phyloP scores from a whole-genome alignment of 2,113 vertebrate genomes.

The Chionomys nivalis region DNA sequence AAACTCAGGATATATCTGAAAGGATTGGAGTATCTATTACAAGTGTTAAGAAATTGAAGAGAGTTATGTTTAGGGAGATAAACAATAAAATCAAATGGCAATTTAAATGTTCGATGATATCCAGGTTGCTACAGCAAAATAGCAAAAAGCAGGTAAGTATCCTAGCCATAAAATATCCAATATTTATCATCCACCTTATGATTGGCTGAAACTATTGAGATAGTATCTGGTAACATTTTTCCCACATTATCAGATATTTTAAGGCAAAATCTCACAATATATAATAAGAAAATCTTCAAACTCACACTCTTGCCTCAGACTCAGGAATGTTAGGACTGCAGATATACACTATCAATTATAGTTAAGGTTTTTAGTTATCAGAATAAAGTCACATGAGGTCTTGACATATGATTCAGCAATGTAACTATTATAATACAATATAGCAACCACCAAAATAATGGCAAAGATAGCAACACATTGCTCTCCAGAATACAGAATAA shows the following conservation, averaged over 20 bases:
- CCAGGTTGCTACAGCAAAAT: neutral
- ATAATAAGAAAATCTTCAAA: neutral
- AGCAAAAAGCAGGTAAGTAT: neutral
- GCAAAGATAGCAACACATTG: neutral
- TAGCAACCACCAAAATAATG: neutral
- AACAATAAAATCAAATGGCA: neutral
- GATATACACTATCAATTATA: neutral
- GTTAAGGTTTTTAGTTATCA: neutral
- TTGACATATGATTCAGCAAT: neutral
- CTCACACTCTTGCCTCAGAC: neutral
- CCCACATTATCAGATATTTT: neutral
- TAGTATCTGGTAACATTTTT: neutral
- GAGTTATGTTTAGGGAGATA: neutral
- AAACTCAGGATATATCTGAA: neutral
- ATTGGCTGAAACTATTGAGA: neutral
- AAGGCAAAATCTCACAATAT: neutral
- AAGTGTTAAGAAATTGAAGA: neutral
- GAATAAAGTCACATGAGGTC: neutral
- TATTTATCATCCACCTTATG: neutral
- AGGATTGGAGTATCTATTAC: neutral
- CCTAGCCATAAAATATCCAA: neutral
- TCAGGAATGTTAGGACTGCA: neutral
- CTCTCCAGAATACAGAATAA: neutral
- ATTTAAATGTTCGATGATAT: neutral
- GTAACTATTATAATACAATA: conserved; percentile 24